These are phyloP conservation scores for Leptodirus hochenwartii DNA, from an alignment of 2,888 invertebrate genomes.

Conservation along the genomic window DNA sequence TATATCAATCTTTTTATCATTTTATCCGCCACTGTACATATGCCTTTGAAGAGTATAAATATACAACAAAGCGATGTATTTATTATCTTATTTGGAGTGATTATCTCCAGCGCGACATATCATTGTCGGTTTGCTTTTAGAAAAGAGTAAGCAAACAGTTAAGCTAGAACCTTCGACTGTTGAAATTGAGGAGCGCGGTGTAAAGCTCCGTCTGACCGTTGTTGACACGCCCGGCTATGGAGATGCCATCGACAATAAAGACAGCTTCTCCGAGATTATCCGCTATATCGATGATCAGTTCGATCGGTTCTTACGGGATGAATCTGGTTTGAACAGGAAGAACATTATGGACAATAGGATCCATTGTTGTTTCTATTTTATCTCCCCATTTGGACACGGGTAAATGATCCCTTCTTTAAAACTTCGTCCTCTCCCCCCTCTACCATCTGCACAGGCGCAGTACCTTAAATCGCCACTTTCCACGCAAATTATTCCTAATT, in stretches of 20 bases:
- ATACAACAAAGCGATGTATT: too few species aligned
- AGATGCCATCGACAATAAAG: conserved; percentile 86
- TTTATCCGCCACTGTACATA: too few species aligned
- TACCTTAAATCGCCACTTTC: too few species aligned
- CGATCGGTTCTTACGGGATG: conserved; percentile 76
- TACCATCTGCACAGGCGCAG: too few species aligned
- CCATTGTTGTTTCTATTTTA: conserved; percentile 95
- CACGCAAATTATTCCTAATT: too few species aligned
- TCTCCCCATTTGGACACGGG: conserved; percentile 95
- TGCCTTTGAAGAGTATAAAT: too few species aligned
- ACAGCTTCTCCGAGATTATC: conserved; percentile 86
- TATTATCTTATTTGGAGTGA: too few species aligned
- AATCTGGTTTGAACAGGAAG: conserved; percentile 87
- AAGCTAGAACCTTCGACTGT: conserved; percentile 89
- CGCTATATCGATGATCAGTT: conserved; percentile 97
- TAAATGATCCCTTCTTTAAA: conserved; percentile 23
- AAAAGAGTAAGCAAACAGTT: conserved; percentile 82
- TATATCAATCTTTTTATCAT: too few species aligned
- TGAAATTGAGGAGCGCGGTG: conserved; percentile 91
- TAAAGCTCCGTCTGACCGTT: conserved; percentile 79
- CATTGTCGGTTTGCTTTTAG: conserved; percentile 27
- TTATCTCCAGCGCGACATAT: too few species aligned
- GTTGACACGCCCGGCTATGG: conserved; percentile 95
- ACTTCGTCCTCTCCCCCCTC: too few species aligned
- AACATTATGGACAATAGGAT: conserved; percentile 95